Evolutionary conservation across 2,888 invertebrate species (phyloP).

Genomic region (Trissolcus japonicus): DNA sequence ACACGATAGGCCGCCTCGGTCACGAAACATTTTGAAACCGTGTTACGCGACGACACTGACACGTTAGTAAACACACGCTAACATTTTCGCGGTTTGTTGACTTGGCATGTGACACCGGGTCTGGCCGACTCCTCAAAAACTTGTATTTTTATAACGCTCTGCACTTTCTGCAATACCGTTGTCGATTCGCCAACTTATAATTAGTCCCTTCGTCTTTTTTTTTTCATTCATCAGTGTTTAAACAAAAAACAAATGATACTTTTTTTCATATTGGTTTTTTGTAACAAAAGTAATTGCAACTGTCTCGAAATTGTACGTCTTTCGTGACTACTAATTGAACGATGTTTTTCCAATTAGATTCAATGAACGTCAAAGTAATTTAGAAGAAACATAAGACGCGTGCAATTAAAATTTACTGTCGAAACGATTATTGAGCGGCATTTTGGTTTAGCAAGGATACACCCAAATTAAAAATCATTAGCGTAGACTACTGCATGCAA

Average conservation of each 20-base stretch:
- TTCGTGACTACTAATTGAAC: constrained; percentile 23
- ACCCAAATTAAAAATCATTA: constrained; percentile 27
- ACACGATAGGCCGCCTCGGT: constrained; percentile 63
- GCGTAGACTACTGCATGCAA: constrained; percentile 20
- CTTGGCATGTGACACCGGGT: constrained; percentile 56
- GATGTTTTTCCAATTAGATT: constrained; percentile 20
- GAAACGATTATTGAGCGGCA: constrained; percentile 24
- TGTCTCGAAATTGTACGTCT: not conserved
- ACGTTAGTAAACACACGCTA: constrained; percentile 62
- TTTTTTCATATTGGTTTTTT: not conserved
- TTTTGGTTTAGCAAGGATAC: constrained; percentile 5
- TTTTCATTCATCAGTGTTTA: constrained; percentile 3
- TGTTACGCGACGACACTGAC: constrained; percentile 62
- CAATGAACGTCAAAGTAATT: constrained; percentile 28
- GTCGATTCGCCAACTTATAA: constrained; percentile 39
- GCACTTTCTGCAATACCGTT: constrained; percentile 8
- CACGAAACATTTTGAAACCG: constrained; percentile 62
- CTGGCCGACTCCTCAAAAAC: constrained; percentile 41
- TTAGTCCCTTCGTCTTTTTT: constrained; percentile 8
- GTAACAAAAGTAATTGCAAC: too few species aligned
- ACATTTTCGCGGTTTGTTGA: constrained; percentile 59
- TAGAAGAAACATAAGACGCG: constrained; percentile 22
- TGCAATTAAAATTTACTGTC: constrained; percentile 27
- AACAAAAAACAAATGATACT: not conserved
- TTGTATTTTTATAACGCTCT: constrained; percentile 20